These are phyloP conservation scores for Gasteruption jaculator DNA, from an alignment of 2,888 invertebrate species.

Conservation along the genomic window DNA sequence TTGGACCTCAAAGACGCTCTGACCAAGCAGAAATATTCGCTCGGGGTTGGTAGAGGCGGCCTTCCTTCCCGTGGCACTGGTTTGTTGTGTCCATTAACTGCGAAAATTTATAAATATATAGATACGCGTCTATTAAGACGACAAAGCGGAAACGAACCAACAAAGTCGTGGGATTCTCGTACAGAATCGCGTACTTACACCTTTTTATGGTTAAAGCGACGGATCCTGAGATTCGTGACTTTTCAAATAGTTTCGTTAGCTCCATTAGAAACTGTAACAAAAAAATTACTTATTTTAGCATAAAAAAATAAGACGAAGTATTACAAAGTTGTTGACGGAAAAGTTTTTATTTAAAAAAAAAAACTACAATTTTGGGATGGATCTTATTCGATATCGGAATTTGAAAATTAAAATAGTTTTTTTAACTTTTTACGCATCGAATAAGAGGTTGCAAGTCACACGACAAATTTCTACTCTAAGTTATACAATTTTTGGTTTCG, in stretches of 20 bases:
- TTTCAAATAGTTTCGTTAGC: constrained; percentile 81
- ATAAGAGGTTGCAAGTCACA: too few relatives aligned
- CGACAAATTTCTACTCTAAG: too few relatives aligned
- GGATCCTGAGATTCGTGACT: constrained; percentile 73
- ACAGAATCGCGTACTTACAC: constrained; percentile 63
- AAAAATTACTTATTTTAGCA: constrained; percentile 18
- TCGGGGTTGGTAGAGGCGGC: constrained; percentile 59
- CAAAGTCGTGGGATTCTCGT: not conserved
- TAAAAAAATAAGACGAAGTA: too few relatives aligned
- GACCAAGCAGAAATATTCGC: constrained; percentile 78
- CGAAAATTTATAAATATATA: constrained; percentile 28
- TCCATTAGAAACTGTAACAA: constrained; percentile 75
- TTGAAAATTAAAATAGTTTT: too few relatives aligned
- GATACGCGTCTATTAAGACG: not conserved
- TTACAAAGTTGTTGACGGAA: too few relatives aligned
- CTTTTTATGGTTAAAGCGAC: constrained; percentile 89
- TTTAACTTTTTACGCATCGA: too few relatives aligned
- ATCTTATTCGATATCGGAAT: too few relatives aligned
- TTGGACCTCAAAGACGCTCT: constrained; percentile 76
- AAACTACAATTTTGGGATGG: too few relatives aligned
- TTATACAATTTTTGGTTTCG: too few relatives aligned
- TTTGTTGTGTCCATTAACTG: constrained; percentile 76
- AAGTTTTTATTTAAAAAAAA: too few relatives aligned
- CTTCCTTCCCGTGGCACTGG: constrained; percentile 69
- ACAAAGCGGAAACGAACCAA: not conserved